Evolutionary conservation across 2,113 vertebrate genomes (phyloP).

Genomic region (Bubo bubo): DNA sequence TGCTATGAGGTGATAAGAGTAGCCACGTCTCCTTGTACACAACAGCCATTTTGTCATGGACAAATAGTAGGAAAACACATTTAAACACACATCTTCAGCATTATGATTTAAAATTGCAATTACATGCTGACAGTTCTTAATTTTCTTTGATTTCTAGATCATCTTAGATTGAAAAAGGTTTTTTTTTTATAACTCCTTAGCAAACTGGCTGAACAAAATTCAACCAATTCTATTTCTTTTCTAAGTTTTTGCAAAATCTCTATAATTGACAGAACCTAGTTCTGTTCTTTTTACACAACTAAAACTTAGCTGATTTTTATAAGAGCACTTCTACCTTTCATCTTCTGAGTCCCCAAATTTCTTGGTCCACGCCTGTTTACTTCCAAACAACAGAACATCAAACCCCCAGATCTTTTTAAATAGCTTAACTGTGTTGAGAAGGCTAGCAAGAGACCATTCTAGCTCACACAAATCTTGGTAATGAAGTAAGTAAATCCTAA

Average conservation of each 20-base stretch:
- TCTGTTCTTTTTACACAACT: not conserved
- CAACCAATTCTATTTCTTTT: not conserved
- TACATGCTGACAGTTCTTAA: not conserved
- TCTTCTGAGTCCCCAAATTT: not conserved
- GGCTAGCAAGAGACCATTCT: not conserved
- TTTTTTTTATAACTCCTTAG: not conserved
- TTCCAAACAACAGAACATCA: not conserved
- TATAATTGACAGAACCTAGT: not conserved
- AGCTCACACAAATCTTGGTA: not conserved
- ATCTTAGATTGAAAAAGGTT: not conserved
- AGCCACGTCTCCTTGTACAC: not conserved
- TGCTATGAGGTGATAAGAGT: not conserved
- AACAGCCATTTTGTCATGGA: not conserved
- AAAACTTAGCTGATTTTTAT: not conserved
- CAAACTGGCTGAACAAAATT: not conserved
- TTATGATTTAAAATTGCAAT: not conserved
- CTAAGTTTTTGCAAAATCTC: not conserved
- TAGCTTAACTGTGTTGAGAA: not conserved
- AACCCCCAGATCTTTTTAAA: not conserved
- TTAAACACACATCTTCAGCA: not conserved
- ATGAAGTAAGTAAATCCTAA: not conserved
- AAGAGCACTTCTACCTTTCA: not conserved
- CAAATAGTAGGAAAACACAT: not conserved
- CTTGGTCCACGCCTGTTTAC: not conserved
- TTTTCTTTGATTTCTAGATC: not conserved